A percentile compares a stretch with the other conserved stretches of the same genome.
Evolutionary conservation across 2,888 invertebrate genomes (phyloP).

Genomic region (Mimachlamys varia): DNA sequence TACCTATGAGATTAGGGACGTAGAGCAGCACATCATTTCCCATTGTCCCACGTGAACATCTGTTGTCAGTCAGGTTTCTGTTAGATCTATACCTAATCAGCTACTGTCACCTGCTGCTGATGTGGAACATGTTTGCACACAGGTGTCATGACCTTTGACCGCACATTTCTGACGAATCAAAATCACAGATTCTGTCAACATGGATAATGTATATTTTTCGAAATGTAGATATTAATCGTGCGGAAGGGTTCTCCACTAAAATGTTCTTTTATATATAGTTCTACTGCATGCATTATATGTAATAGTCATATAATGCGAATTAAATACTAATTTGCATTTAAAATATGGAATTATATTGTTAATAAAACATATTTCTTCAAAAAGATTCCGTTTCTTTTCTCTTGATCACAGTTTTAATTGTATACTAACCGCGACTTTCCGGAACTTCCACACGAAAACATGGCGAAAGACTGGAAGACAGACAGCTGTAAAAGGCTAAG

Average conservation of each 20-base stretch:
- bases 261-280: background rate
- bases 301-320: background rate
- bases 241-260: background rate
- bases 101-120: background rate
- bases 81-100: background rate
- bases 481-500: conserved; percentile 28
- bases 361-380: too few relatives aligned
- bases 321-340: background rate
- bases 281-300: too few relatives aligned
- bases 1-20: conserved; percentile 73
- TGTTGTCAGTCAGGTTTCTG: background rate
- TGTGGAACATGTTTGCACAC: background rate
- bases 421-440: background rate
- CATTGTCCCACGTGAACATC: conserved; percentile 49
- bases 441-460: conserved; percentile 34
- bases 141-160: conserved; percentile 25
- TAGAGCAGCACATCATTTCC: conserved; percentile 67
- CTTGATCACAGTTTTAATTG: background rate
- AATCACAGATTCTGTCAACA: background rate
- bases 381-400: background rate
- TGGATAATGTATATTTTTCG: background rate
- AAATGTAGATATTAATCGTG: background rate
- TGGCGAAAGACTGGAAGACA: conserved; percentile 17
- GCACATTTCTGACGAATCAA: background rate
- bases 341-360: too few relatives aligned